A percentile compares a stretch with the other conserved stretches of the same genome.
Conservation (phyloP, 2,888 invertebrate genomes). For the Temnothorax ravouxi region DNA sequence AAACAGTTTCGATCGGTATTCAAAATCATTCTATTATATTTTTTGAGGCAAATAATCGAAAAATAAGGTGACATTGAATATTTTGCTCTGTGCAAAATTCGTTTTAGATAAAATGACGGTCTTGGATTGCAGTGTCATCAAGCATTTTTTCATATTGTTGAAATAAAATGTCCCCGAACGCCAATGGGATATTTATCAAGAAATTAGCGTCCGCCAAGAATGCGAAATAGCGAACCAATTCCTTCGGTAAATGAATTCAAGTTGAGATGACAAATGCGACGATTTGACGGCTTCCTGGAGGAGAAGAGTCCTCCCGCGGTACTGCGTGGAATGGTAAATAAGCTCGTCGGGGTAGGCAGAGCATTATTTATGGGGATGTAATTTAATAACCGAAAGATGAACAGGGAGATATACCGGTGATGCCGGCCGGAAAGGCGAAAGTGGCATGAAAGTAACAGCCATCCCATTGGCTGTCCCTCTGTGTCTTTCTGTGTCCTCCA, state of each 20-base stretch:
- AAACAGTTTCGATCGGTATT: neutral
- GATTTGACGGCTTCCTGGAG: conserved; percentile 62
- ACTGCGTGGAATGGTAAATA: conserved; percentile 79
- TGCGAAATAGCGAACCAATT: conserved; percentile 20
- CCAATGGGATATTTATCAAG: neutral
- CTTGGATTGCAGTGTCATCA: neutral
- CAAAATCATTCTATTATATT: neutral
- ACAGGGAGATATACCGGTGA: conserved; percentile 79
- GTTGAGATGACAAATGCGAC: conserved; percentile 61
- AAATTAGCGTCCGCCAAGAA: neutral
- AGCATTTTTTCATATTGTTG: neutral
- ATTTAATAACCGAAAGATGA: conserved; percentile 85
- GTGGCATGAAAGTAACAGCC: conserved; percentile 84
- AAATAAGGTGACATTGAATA: neutral
- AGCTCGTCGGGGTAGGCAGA: conserved; percentile 73
- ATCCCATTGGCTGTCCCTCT: conserved; percentile 73
- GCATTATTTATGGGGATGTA: conserved; percentile 85
- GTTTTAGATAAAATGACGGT: neutral
- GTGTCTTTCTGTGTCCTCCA: conserved; percentile 57
- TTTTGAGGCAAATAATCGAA: neutral
- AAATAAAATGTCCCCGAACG: neutral
- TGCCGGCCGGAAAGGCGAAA: conserved; percentile 79
- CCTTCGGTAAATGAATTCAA: neutral
- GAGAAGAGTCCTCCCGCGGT: conserved; percentile 58
- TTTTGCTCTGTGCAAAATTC: neutral